These are phyloP conservation scores for Acleris holmiana DNA, from an alignment of 2,888 invertebrate species.

Conservation along the genomic window DNA sequence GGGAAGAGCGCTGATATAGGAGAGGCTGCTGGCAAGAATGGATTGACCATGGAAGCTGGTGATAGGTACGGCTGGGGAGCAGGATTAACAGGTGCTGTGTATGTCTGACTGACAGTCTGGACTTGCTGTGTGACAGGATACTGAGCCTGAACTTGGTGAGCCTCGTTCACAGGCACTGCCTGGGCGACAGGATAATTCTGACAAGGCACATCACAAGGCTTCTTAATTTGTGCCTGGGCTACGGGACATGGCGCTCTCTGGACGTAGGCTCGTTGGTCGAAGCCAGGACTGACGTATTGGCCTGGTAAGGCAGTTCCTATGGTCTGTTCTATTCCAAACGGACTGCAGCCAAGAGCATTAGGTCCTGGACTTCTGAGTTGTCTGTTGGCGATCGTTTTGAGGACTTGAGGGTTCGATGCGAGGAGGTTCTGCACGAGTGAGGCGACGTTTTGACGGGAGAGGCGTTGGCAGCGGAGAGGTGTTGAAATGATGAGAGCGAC, in stretches of 20 bases:
- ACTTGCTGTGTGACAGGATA: slow-evolving; percentile 6
- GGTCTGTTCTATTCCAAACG: background rate
- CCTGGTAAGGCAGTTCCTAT: background rate
- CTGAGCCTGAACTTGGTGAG: slow-evolving; percentile 14
- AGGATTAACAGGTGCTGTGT: background rate
- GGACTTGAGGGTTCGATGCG: slow-evolving; percentile 22
- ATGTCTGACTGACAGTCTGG: slow-evolving; percentile 15
- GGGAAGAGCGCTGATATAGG: slow-evolving; percentile 53
- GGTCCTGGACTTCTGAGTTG: background rate
- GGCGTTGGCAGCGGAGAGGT: background rate
- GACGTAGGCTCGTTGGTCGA: background rate
- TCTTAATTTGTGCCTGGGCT: background rate
- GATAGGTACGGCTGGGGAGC: background rate
- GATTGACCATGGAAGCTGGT: slow-evolving; percentile 45
- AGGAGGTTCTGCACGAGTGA: slow-evolving; percentile 23
- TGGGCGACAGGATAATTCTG: background rate
- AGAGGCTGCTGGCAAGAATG: slow-evolving; percentile 57
- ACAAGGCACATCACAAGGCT: background rate
- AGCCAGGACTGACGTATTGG: background rate
- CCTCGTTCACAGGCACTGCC: slow-evolving; percentile 6
- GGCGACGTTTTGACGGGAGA: background rate
- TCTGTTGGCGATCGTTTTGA: slow-evolving; percentile 13
- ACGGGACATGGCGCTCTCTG: background rate
- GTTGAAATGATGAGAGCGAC: slow-evolving; percentile 10
- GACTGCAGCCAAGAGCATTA: background rate